Conservation (phyloP, 2,888 invertebrate genomes). For the Tipula helvola region DNA sequence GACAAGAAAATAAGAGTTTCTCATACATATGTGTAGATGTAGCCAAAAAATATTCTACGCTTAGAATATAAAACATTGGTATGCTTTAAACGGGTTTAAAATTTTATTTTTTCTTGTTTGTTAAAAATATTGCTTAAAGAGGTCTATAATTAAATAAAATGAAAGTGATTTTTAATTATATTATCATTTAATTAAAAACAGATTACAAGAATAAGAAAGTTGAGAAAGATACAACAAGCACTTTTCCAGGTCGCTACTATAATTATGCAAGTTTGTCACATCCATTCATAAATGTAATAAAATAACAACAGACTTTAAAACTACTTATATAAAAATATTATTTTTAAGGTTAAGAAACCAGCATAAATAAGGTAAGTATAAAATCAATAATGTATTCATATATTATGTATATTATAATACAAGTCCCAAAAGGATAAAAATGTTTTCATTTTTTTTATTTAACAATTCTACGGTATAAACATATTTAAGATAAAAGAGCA, state of each 20-base stretch:
- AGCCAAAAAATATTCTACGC: background rate
- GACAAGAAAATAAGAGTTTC: background rate
- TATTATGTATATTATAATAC: background rate
- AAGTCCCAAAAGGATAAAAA: background rate
- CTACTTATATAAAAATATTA: background rate
- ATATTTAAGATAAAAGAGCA: background rate
- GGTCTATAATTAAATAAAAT: background rate
- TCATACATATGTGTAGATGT: background rate
- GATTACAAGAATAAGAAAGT: background rate
- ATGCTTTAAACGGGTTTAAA: too few species aligned
- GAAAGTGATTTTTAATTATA: background rate
- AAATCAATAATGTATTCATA: background rate
- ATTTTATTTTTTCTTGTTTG: too few species aligned
- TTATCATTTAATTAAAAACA: too few species aligned
- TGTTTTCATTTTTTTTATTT: background rate
- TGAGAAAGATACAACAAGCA: background rate
- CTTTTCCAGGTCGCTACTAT: background rate
- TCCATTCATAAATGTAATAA: too few species aligned
- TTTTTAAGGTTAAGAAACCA: background rate
- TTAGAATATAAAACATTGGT: background rate
- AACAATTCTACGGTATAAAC: background rate
- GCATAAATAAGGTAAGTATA: background rate
- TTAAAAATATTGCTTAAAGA: background rate
- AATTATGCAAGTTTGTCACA: background rate
- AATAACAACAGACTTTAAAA: background rate